A percentile compares a stretch with the other conserved stretches of the same genome.
These are phyloP conservation scores for Lochmaea crataegi DNA, from an alignment of 2,888 invertebrate species.

Conservation along the genomic window DNA sequence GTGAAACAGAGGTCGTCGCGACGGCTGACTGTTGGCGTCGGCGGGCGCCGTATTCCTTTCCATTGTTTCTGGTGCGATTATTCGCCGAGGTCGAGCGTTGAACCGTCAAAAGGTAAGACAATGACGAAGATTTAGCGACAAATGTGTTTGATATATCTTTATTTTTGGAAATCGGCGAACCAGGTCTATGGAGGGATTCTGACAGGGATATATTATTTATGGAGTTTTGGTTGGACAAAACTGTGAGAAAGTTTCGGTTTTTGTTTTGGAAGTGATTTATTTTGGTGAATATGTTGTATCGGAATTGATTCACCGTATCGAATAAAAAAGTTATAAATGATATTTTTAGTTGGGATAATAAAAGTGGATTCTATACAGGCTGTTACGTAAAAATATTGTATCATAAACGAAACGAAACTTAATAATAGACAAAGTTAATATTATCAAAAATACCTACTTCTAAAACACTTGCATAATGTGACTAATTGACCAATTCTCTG, in stretches of 20 bases:
- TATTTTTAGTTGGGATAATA: not conserved
- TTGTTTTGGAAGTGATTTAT: conserved; percentile 18
- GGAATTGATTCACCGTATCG: too few species aligned
- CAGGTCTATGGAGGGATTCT: conserved; percentile 1
- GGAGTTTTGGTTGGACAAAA: conserved; percentile 7
- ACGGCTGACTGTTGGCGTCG: conserved; percentile 33
- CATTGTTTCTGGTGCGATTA: conserved; percentile 34
- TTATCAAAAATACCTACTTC: too few species aligned
- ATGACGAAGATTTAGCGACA: conserved; percentile 22
- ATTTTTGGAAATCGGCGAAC: conserved; percentile 8
- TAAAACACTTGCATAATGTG: too few species aligned
- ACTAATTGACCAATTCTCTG: too few species aligned
- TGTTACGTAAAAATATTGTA: not conserved
- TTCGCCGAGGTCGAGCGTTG: conserved; percentile 29
- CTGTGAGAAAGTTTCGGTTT: conserved; percentile 6
- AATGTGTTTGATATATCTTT: conserved; percentile 20
- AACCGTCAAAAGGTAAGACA: conserved; percentile 30
- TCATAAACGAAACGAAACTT: too few species aligned
- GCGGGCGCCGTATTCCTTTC: conserved; percentile 28
- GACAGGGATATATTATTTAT: conserved; percentile 14
- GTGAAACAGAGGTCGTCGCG: conserved; percentile 34
- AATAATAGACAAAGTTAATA: too few species aligned
- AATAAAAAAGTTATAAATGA: not conserved
- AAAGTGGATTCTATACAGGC: not conserved
- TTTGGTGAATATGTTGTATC: conserved; percentile 3